phyloP scores from a whole-genome alignment of 2,888 invertebrate species.

The Mythimna lalbum region DNA sequence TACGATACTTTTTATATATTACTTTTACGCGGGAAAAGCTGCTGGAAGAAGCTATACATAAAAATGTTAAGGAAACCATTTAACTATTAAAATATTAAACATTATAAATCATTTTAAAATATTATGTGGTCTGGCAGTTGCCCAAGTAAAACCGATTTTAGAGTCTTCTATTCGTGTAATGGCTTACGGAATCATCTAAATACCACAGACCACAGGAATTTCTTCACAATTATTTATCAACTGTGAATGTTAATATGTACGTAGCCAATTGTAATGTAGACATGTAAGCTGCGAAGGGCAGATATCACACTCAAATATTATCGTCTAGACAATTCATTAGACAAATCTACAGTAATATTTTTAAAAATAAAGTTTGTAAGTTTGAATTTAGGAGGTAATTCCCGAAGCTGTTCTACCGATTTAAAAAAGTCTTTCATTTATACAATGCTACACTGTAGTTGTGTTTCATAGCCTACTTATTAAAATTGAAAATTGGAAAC shows the following conservation, averaged over 20 bases:
- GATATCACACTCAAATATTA: not conserved
- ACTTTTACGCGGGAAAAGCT: no score
- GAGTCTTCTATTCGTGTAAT: constrained; percentile 31
- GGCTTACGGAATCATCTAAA: constrained; percentile 11
- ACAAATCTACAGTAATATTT: not conserved
- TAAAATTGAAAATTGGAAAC: no score
- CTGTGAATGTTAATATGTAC: constrained; percentile 11
- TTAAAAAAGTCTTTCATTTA: not conserved
- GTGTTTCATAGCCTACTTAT: no score
- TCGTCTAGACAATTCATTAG: not conserved
- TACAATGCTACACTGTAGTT: not conserved
- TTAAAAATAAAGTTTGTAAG: not conserved
- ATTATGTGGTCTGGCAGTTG: constrained; percentile 37
- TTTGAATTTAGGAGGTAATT: not conserved
- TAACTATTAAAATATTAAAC: constrained; percentile 36
- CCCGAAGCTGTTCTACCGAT: not conserved
- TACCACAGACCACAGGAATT: constrained; percentile 27
- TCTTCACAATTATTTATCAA: constrained; percentile 3
- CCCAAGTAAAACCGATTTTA: constrained; percentile 29
- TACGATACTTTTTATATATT: no score
- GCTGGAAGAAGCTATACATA: not conserved
- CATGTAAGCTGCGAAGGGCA: not conserved
- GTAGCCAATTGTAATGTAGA: not conserved
- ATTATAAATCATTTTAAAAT: constrained; percentile 42
- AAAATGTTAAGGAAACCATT: constrained; percentile 18